Percentiles rank a stretch among this genome's conserved stretches.
Conservation (phyloP, 2,888 invertebrate genomes). For the Pyralis farinalis region DNA sequence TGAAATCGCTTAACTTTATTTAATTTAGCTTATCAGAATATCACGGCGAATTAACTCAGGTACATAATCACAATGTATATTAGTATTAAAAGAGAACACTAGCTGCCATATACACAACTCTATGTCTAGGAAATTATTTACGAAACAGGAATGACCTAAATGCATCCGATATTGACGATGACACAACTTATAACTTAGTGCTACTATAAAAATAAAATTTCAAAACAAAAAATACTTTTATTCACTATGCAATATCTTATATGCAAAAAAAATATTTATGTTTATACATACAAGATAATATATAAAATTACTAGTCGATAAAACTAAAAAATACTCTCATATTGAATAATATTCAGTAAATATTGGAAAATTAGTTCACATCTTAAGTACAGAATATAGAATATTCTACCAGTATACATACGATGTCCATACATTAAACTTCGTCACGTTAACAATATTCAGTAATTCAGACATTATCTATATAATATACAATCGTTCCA, state of each 20-base stretch:
- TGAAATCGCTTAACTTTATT: no score
- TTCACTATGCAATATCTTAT: no score
- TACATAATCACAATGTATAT: neutral
- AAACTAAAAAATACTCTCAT: no score
- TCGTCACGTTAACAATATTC: neutral
- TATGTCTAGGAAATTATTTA: slow-evolving; percentile 12
- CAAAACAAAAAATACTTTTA: neutral
- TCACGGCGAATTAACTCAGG: no score
- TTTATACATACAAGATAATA: no score
- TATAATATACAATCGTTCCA: slow-evolving; percentile 16
- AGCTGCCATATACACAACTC: slow-evolving; percentile 43
- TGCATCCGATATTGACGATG: slow-evolving; percentile 9
- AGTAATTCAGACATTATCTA: neutral
- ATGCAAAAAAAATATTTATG: no score
- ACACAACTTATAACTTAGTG: neutral
- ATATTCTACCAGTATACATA: slow-evolving; percentile 23
- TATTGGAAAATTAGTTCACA: neutral
- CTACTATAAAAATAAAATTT: slow-evolving; percentile 9
- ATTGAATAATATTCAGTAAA: no score
- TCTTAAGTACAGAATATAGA: slow-evolving; percentile 11
- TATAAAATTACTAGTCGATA: no score
- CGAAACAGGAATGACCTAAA: slow-evolving; percentile 22
- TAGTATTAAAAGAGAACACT: slow-evolving; percentile 10
- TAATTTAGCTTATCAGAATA: no score
- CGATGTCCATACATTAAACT: slow-evolving; percentile 8